Evolutionary conservation across 2,797 vertebrate species (phyloP).

Genomic region (Bradypodion ventrale): DNA sequence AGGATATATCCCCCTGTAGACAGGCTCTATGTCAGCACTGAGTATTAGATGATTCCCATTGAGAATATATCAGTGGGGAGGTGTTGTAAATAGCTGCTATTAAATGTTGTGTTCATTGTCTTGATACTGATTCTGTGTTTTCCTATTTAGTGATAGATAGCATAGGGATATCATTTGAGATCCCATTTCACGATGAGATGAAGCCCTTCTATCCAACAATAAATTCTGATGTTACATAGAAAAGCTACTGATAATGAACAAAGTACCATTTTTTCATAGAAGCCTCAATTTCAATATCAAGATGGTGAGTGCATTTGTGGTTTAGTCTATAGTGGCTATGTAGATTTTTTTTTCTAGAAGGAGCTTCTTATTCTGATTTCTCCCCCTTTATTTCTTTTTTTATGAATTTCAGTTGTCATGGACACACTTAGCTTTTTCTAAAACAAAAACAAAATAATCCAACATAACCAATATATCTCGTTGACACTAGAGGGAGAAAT

Average conservation of each 20-base stretch:
- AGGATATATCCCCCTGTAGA: too few relatives aligned
- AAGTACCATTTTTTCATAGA: not conserved
- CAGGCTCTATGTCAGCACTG: too few relatives aligned
- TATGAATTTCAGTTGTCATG: not conserved
- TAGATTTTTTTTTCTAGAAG: conserved; percentile 10
- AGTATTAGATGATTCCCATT: too few relatives aligned
- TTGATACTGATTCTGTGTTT: too few relatives aligned
- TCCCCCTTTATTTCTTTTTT: not conserved
- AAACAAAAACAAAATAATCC: conserved; percentile 26
- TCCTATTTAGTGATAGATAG: too few relatives aligned
- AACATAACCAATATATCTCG: conserved; percentile 2
- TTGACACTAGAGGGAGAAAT: conserved; percentile 3
- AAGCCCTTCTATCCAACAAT: too few relatives aligned
- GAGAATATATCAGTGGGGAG: too few relatives aligned
- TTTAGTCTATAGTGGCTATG: not conserved
- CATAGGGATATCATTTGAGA: too few relatives aligned
- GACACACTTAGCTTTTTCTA: conserved; percentile 9
- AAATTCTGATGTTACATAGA: not conserved
- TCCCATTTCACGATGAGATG: too few relatives aligned
- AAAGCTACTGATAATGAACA: conserved; percentile 7
- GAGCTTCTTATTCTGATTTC: not conserved
- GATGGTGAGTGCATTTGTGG: not conserved
- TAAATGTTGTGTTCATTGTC: too few relatives aligned
- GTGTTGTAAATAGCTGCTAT: too few relatives aligned
- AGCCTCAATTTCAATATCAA: not conserved